Evolutionary conservation across 2,797 vertebrate species (phyloP), one percentile per base, ranked within the genome.

Genomic region (Poliocrania exsul): DNA sequence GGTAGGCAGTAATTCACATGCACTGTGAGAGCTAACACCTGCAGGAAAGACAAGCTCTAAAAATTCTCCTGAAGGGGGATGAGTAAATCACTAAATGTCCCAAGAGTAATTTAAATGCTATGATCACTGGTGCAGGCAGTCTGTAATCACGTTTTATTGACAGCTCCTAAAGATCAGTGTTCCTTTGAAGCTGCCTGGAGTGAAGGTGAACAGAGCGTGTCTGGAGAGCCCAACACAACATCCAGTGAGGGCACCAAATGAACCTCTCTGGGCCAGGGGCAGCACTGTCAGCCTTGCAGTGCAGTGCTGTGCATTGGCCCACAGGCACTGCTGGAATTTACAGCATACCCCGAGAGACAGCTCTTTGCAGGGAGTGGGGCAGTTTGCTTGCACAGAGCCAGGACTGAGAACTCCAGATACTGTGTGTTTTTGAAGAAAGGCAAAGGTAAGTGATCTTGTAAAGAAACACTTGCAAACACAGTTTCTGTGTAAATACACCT

Each of bases 61-160:
- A 89, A 82, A 50, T n/a, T 56, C 75, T 94, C 54, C 38, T 64
- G 5, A 33, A 94, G 75, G 60, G 85, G 86, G 26, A 62, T 58
- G 50, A 84, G 74, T 94, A 87, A 95, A 93, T 94, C 75, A 83
- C 71, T 73, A 67, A 77, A 64, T 82, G 77, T 78, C 91, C 81
- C 84, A 67, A 12, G 72, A 92, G 89, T 83, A 93, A 92, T 81
- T 87, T 74, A 91, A 79, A 89, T 89, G 79, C 79, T 83, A 3
- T 38, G 81, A 93, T 94, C 75, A 71, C 40, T 71, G 84, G 46
- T 90, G 91, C 95, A 78, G 75, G 72, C 60, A 64, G 49, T 69
- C 74, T 58, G 33, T 85, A 93, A 95, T 93, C 87, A 71, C 21
- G 1, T 85, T 93, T 82, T 96, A 95, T 83, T 91, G 95, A 71